Conservation (phyloP, 64 coral and sea anemone genomes). For the Montipora capricornis region DNA sequence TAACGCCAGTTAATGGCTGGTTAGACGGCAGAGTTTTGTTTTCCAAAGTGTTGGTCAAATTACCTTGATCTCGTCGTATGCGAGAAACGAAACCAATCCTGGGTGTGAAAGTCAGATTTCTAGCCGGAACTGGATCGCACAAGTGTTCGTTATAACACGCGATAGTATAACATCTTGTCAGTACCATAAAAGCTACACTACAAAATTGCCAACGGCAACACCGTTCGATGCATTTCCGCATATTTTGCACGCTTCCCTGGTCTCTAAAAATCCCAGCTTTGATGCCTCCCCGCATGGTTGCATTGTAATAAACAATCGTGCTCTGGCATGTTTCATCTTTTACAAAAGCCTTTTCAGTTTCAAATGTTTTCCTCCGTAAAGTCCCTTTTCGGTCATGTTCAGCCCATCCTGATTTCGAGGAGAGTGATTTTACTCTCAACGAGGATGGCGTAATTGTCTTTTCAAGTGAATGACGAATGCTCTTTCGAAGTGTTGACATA, state of each 20-base stretch:
- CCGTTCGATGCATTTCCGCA: slow-evolving; percentile 82
- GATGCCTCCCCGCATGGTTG: slow-evolving; percentile 84
- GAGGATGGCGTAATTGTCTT: slow-evolving; percentile 67
- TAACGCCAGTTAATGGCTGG: not conserved
- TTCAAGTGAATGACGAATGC: slow-evolving; percentile 26
- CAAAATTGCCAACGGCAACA: slow-evolving; percentile 92
- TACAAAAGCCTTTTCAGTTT: not conserved
- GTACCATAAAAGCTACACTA: slow-evolving; percentile 88
- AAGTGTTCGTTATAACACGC: slow-evolving; percentile 71
- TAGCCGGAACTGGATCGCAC: slow-evolving; percentile 72
- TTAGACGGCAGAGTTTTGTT: not conserved
- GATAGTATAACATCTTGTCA: slow-evolving; percentile 81
- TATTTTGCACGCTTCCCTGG: slow-evolving; percentile 82
- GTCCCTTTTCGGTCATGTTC: not conserved
- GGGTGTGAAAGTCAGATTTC: slow-evolving; percentile 75
- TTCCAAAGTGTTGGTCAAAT: slow-evolving; percentile 13
- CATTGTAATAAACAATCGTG: slow-evolving; percentile 75
- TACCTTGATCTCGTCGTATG: slow-evolving; percentile 54
- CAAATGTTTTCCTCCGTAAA: not conserved
- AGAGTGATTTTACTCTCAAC: not conserved
- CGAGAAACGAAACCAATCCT: slow-evolving; percentile 81
- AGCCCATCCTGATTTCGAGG: not conserved
- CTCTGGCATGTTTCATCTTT: slow-evolving; percentile 37
- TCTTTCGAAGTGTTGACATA: slow-evolving; percentile 54
- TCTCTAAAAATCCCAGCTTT: slow-evolving; percentile 87